A percentile compares a stretch with the other conserved stretches of the same genome.
Conservation (phyloP, 1,140 invertebrate genomes). For the Lethocerus indicus region DNA sequence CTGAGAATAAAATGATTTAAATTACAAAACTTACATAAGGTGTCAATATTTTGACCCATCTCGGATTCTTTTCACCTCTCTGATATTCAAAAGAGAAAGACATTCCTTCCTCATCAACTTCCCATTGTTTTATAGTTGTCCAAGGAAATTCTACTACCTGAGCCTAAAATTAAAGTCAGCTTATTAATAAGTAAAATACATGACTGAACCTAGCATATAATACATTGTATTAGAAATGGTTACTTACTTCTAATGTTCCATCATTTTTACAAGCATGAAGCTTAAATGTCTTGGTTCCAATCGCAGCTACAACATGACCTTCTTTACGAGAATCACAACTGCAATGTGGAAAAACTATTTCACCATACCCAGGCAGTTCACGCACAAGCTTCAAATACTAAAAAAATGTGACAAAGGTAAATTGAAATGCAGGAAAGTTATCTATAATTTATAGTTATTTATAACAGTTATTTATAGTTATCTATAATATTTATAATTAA, state of each 20-base stretch:
- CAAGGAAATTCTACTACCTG: conserved; percentile 75
- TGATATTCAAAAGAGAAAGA: conserved; percentile 77
- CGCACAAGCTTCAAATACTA: conserved; percentile 73
- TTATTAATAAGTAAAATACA: too few species aligned
- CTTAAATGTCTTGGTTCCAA: conserved; percentile 58
- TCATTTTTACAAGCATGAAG: conserved; percentile 78
- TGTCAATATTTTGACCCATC: conserved; percentile 78
- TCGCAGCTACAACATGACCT: conserved; percentile 70
- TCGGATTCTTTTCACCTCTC: conserved; percentile 58
- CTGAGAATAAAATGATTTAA: background rate
- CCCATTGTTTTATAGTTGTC: conserved; percentile 65
- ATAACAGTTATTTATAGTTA: too few species aligned
- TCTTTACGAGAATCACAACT: conserved; percentile 85
- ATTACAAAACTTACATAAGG: conserved; percentile 65
- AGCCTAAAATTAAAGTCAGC: conserved; percentile 26
- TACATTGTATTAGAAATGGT: background rate
- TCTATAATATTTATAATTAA: too few species aligned
- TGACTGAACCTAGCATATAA: background rate
- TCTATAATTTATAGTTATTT: too few species aligned
- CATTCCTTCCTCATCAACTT: conserved; percentile 80
- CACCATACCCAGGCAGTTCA: conserved; percentile 76
- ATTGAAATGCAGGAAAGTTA: too few species aligned
- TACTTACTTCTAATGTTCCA: conserved; percentile 53
- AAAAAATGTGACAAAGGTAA: too few species aligned
- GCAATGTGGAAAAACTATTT: conserved; percentile 88